These are phyloP conservation scores for Sinocyclocheilus anophthalmus DNA, from an alignment of 2,113 vertebrate species.

Conservation along the genomic window DNA sequence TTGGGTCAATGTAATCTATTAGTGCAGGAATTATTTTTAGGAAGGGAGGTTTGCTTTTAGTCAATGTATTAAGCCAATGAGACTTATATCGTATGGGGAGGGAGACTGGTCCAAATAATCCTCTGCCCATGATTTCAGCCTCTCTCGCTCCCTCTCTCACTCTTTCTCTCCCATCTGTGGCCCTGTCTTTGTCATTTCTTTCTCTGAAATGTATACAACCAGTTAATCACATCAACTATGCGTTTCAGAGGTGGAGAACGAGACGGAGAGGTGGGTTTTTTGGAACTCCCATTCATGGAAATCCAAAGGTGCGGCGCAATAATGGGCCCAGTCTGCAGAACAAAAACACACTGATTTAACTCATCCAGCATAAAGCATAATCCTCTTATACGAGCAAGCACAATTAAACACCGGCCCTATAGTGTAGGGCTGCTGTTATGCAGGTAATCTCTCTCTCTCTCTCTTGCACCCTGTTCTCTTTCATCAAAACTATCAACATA, in stretches of 20 bases:
- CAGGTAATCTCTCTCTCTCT: conserved; percentile 36
- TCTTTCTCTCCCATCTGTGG: conserved; percentile 5
- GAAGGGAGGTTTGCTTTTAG: not conserved
- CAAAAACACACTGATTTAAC: conserved; percentile 28
- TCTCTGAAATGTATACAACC: conserved; percentile 4
- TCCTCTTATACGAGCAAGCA: conserved; percentile 1
- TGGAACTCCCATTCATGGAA: conserved; percentile 25
- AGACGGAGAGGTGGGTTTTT: conserved; percentile 16
- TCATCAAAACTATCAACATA: conserved; percentile 1
- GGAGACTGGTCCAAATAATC: conserved; percentile 23
- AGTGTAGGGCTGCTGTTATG: conserved; percentile 17
- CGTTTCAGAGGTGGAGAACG: not conserved
- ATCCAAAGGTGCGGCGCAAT: conserved; percentile 6
- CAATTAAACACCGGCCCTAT: conserved; percentile 7
- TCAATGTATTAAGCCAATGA: not conserved
- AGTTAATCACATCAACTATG: conserved; percentile 24
- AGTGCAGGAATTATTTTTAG: not conserved
- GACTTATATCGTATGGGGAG: not conserved
- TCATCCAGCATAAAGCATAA: conserved; percentile 31
- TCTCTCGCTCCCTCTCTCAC: not conserved
- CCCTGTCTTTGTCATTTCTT: not conserved
- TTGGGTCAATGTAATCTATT: not conserved
- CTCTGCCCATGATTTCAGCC: not conserved
- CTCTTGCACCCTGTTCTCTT: conserved; percentile 3
- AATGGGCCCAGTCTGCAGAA: not conserved